These are phyloP conservation scores for Silurus asotus DNA, from an alignment of 2,113 vertebrate species.

Conservation along the genomic window DNA sequence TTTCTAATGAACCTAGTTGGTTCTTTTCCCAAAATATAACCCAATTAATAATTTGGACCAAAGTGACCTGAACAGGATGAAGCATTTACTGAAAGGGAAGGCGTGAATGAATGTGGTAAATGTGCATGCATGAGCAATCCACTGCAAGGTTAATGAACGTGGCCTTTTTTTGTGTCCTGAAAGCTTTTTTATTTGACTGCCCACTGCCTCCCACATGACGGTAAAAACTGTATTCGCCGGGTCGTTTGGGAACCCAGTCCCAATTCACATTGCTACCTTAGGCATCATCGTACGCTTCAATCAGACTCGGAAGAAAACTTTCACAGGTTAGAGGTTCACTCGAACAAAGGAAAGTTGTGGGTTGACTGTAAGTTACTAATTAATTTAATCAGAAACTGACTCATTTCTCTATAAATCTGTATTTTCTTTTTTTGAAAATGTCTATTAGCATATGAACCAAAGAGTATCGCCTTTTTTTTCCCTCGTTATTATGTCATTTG, in stretches of 20 bases:
- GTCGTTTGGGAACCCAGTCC: neutral
- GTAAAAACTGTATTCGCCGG: neutral
- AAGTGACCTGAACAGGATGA: constrained; percentile 22
- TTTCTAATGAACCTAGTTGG: constrained; percentile 22
- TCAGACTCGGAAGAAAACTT: neutral
- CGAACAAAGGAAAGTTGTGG: neutral
- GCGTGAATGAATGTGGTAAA: neutral
- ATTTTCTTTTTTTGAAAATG: neutral
- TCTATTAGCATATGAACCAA: neutral
- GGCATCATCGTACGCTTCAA: neutral
- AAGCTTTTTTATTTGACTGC: constrained; percentile 1
- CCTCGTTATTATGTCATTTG: neutral
- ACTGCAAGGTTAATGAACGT: constrained; percentile 16
- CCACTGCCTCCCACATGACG: neutral
- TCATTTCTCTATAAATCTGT: neutral
- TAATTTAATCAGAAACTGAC: neutral
- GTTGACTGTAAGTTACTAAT: neutral
- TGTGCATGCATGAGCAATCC: neutral
- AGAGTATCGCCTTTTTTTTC: neutral
- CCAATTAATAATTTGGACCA: constrained; percentile 12
- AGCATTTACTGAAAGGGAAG: neutral
- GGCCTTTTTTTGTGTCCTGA: neutral
- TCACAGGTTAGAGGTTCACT: neutral
- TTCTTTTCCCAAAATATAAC: constrained; percentile 25
- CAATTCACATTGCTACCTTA: neutral